These are phyloP conservation scores for Liparis tanakae DNA, from an alignment of 2,797 vertebrate genomes.

Conservation along the genomic window DNA sequence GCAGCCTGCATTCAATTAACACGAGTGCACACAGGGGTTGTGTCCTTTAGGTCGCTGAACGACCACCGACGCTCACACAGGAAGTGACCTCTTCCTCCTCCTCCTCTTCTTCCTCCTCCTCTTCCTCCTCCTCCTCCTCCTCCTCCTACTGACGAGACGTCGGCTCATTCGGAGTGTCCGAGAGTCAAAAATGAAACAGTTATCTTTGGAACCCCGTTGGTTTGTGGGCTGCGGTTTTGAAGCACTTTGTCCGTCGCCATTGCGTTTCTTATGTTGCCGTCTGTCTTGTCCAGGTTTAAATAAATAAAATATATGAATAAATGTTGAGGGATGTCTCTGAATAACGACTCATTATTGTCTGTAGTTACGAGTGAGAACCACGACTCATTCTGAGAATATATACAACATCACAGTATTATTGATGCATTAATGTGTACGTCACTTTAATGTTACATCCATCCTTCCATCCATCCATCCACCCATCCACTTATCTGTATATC, in stretches of 20 bases:
- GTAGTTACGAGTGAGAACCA: neutral
- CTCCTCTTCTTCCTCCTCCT: no score
- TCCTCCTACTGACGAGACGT: neutral
- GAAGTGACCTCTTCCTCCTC: conserved; percentile 18
- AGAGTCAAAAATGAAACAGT: no score
- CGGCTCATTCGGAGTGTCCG: neutral
- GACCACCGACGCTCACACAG: conserved; percentile 22
- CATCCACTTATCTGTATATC: no score
- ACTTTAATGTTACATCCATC: neutral
- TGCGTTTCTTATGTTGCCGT: no score
- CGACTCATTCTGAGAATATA: neutral
- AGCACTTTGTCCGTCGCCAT: no score
- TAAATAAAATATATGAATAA: no score
- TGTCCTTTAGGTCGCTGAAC: conserved; percentile 8
- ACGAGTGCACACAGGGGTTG: neutral
- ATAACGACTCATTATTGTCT: neutral
- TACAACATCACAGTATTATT: neutral
- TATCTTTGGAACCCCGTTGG: no score
- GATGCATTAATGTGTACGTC: neutral
- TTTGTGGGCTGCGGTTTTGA: no score
- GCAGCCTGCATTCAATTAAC: conserved; percentile 7
- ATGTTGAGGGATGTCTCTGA: no score
- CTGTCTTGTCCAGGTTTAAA: no score
- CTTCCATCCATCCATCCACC: neutral
- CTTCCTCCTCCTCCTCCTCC: no score